A percentile compares a stretch with the other conserved stretches of the same genome.
Evolutionary conservation across 2,888 invertebrate species (phyloP).

Genomic region (Protodeltote pygarga): DNA sequence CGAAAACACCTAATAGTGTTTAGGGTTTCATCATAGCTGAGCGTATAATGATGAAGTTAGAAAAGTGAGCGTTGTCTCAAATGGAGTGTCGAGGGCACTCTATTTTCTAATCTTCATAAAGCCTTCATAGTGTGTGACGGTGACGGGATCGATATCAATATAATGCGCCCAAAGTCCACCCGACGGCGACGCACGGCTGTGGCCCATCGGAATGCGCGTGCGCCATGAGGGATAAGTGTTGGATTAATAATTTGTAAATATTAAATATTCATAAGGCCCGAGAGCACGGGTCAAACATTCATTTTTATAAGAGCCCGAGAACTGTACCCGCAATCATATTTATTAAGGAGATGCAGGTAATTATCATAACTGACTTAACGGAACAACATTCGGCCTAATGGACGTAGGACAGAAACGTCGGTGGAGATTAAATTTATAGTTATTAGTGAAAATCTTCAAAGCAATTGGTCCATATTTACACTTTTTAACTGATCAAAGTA

Average conservation of each 20-base stretch:
- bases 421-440: slow-evolving; percentile 61
- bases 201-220: slow-evolving; percentile 67
- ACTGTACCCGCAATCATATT: slow-evolving; percentile 76
- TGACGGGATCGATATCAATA: slow-evolving; percentile 72
- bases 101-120: slow-evolving; percentile 81
- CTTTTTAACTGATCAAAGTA: slow-evolving; percentile 53
- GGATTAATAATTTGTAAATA: slow-evolving; percentile 86
- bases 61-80: slow-evolving; percentile 40
- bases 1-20: too few species aligned
- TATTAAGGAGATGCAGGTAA: slow-evolving; percentile 81
- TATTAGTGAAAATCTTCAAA: slow-evolving; percentile 62
- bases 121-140: slow-evolving; percentile 72
- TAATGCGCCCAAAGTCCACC: slow-evolving; percentile 56
- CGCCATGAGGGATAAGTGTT: slow-evolving; percentile 74
- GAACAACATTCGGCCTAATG: slow-evolving; percentile 62
- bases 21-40: neutral
- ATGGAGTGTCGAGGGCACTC: slow-evolving; percentile 61
- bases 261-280: slow-evolving; percentile 83
- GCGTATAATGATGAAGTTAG: slow-evolving; percentile 16
- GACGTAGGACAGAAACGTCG: slow-evolving; percentile 54
- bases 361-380: slow-evolving; percentile 81
- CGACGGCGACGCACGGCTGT: slow-evolving; percentile 63
- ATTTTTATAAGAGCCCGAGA: slow-evolving; percentile 75
- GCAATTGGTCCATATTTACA: slow-evolving; percentile 64
- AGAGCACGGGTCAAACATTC: slow-evolving; percentile 81